Conservation (phyloP, 2,797 vertebrate genomes). For the Galaxias olidus region DNA sequence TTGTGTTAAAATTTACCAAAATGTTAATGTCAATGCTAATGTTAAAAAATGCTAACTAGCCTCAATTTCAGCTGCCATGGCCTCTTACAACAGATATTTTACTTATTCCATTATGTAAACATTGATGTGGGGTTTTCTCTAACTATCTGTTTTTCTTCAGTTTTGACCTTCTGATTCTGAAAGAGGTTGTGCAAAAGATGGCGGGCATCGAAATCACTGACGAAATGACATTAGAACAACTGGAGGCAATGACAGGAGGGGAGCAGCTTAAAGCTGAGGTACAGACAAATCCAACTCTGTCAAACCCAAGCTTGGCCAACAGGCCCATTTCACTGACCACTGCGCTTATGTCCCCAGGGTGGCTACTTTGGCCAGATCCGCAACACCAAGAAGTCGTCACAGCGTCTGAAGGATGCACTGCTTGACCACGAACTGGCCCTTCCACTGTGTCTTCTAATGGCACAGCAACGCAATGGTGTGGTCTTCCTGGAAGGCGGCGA, state of each 20-base stretch:
- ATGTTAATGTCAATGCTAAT: no score
- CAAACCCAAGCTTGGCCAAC: no score
- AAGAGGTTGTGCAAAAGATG: conserved; percentile 99
- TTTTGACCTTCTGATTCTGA: conserved; percentile 97
- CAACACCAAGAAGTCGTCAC: conserved; percentile 98
- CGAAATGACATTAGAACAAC: conserved; percentile 96
- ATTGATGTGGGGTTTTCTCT: not conserved
- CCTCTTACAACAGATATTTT: not conserved
- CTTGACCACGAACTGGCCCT: conserved; percentile 95
- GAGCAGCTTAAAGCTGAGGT: conserved; percentile 99
- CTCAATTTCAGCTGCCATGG: not conserved
- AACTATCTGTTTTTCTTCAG: conserved; percentile 61
- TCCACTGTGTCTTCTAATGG: conserved; percentile 95
- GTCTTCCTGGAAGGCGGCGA: conserved; percentile 97
- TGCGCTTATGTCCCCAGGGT: conserved; percentile 74
- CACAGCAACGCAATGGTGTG: conserved; percentile 96
- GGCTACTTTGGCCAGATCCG: conserved; percentile 98
- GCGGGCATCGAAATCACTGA: conserved; percentile 99
- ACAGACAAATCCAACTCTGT: not conserved
- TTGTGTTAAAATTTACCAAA: no score
- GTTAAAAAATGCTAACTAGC: no score
- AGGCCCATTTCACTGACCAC: not conserved
- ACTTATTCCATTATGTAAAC: not conserved
- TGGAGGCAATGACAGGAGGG: conserved; percentile 98
- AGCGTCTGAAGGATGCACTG: conserved; percentile 93